A percentile compares a stretch with the other conserved stretches of the same genome.
These are phyloP conservation scores for Pristionchus maxplancki DNA, from an alignment of 2,888 invertebrate genomes.

Conservation along the genomic window DNA sequence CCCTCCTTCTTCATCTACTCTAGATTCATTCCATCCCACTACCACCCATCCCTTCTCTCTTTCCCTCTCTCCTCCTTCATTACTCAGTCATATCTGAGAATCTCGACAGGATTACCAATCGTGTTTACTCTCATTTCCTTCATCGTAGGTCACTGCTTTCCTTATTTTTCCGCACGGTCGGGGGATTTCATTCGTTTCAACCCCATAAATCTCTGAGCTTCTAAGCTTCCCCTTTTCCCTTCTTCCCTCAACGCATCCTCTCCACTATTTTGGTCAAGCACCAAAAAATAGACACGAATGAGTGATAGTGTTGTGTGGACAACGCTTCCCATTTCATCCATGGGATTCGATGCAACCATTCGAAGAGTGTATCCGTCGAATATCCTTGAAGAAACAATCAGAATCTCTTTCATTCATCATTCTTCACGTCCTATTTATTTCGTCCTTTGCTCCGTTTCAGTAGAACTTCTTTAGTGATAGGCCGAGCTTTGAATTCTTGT, in stretches of 20 bases:
- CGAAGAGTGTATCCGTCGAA: not conserved
- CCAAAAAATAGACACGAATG: not conserved
- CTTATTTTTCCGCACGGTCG: not conserved
- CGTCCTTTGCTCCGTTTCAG: not conserved
- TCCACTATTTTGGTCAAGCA: not conserved
- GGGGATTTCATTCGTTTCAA: conserved; percentile 7
- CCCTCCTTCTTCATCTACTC: not conserved
- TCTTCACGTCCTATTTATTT: not conserved
- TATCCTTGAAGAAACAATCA: not conserved
- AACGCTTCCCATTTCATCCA: not conserved
- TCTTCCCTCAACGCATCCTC: not conserved
- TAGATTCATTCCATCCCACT: conserved; percentile 3
- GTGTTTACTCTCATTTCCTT: conserved; percentile 1
- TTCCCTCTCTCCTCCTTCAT: not conserved
- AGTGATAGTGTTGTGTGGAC: conserved; percentile 3
- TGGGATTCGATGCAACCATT: not conserved
- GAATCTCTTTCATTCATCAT: not conserved
- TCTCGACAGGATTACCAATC: conserved; percentile 9
- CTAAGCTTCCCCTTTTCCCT: not conserved
- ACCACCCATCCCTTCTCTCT: not conserved
- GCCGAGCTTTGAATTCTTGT: too few relatives aligned
- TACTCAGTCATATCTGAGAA: conserved; percentile 27
- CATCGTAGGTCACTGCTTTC: not conserved
- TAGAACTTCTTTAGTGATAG: too few relatives aligned
- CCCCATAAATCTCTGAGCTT: conserved; percentile 28